Evolutionary conservation across 2,888 invertebrate species (phyloP).

Genomic region (Rutpela maculata): DNA sequence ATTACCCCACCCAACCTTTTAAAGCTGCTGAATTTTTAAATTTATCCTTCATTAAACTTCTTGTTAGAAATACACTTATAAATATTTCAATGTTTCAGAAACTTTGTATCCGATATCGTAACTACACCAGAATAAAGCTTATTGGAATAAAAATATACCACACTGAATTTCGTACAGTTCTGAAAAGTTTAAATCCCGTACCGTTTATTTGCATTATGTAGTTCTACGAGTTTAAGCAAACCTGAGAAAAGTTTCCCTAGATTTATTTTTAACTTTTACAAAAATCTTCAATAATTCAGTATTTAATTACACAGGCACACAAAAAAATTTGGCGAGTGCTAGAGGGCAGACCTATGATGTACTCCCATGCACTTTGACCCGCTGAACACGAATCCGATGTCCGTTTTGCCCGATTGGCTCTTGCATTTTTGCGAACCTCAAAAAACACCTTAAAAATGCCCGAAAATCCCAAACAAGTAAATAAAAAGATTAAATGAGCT

Average conservation of each 20-base stretch:
- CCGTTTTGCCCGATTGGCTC: too few relatives aligned
- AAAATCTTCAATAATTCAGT: not conserved
- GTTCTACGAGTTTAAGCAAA: not conserved
- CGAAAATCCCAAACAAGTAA: too few relatives aligned
- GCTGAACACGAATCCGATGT: too few relatives aligned
- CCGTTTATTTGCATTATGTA: slow-evolving; percentile 22
- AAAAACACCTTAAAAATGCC: too few relatives aligned
- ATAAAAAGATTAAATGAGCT: too few relatives aligned
- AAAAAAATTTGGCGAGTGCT: too few relatives aligned
- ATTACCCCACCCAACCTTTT: too few relatives aligned
- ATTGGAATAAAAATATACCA: slow-evolving; percentile 15
- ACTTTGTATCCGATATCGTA: not conserved
- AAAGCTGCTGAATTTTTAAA: not conserved
- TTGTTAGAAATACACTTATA: slow-evolving; percentile 18
- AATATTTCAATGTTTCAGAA: slow-evolving; percentile 12
- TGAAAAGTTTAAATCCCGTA: slow-evolving; percentile 11
- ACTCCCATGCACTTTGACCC: too few relatives aligned
- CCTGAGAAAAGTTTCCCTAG: not conserved
- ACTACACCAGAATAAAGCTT: not conserved
- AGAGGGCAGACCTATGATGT: too few relatives aligned
- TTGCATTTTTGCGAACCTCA: too few relatives aligned
- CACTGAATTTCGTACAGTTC: slow-evolving; percentile 6
- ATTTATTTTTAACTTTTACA: not conserved
- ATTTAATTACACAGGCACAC: too few relatives aligned
- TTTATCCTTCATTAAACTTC: slow-evolving; percentile 10